Evolutionary conservation across 2,113 vertebrate genomes (phyloP), one percentile per base, ranked within the genome.

Genomic region (Xiphophorus maculatus): DNA sequence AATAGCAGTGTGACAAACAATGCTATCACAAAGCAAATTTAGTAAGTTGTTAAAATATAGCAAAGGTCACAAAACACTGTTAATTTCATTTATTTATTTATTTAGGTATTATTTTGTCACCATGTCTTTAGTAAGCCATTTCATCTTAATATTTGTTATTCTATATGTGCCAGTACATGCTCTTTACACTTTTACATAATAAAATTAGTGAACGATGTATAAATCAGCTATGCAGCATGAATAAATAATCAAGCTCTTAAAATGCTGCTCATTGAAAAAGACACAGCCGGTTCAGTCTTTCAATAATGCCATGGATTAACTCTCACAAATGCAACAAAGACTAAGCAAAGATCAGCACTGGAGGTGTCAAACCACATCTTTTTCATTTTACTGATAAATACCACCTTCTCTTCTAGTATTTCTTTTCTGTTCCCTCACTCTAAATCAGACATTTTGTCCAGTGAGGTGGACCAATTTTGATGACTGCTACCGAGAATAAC

Each of bases 401-500:
- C 40, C 60, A 60, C 28, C 2, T 48, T 73, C 33, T 74, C 42
- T 9, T 73, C 40, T 76, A 54, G 74, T 80, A 42, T 71, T 71
- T 35, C 10, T 35, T 35, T 33, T 19, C 32, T 65, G 19, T 37
- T 66, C 33, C 10, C 33, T 66, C 25, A 15, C 13, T 63, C 29
- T 30, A 22, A 66, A 25, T 33, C 63, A 77, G 77, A 66, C 40
- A 42, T 60, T 62, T 71, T 58, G 66, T 81, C 72, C 77, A 80
- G 77, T 66, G 71, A 89, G 76, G 67, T 77, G 74, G 74, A 87
- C 85, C 77, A 73, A 79, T 80, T 81, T 66, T 82, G 84, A 76
- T 48, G 62, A 79, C 66, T 86, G 82, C 74, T 90, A 90, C 89
- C 85, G 79, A 85, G 86, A 87, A 88, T 87, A 90, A 84, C 89